Base-by-base conservation (phyloP, 2,888 invertebrate species). In the Salticus scenicus region DNA sequence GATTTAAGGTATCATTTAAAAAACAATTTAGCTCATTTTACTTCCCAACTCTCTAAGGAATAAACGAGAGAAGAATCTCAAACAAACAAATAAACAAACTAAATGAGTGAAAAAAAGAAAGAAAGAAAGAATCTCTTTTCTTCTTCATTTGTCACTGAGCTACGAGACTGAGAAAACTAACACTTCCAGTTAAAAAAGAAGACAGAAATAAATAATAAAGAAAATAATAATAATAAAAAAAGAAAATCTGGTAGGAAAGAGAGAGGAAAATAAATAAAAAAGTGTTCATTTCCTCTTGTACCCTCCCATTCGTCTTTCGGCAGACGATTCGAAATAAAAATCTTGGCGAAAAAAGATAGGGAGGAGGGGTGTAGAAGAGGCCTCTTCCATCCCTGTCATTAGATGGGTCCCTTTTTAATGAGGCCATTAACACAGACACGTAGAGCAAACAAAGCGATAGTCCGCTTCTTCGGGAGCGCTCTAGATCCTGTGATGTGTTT, bases 381-480 rank as follows among this genome's bases (percentile, higher is more conserved):
- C 69, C 83, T 71, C 66, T 51, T 76, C 71, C 71, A 71, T 82
- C 76, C 69, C 72, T 84, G 83, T 84, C 83, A 84, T 84, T 84
- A 84, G 83, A 27, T 31, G 69, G 72, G 83, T 84, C 77, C 77
- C 51, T 73, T 83, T 84, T 84, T 84, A 84, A 84, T 84, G 83
- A 84, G 83, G 33, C 83, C 83, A 84, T 84, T 84, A 84, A 84
- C 77, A 72, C 30, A 42, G 83, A 84, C 83, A 84, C 83, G 83
- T 77, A 73, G 77, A 27, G 83, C 83, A 84, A 84, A 84, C 83
- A 84, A 84, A 84, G 57, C 72, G 77, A 51, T 77, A 69, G 71
- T n/a, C 20, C 24, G 20, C 37, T 73, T 74, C 64, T 31, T 28
- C 77, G 41, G 10, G 63, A 28, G 41, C n/a, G 57, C 66, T 67